Conservation (phyloP, 2,888 invertebrate species). For the Ochropleura plecta region DNA sequence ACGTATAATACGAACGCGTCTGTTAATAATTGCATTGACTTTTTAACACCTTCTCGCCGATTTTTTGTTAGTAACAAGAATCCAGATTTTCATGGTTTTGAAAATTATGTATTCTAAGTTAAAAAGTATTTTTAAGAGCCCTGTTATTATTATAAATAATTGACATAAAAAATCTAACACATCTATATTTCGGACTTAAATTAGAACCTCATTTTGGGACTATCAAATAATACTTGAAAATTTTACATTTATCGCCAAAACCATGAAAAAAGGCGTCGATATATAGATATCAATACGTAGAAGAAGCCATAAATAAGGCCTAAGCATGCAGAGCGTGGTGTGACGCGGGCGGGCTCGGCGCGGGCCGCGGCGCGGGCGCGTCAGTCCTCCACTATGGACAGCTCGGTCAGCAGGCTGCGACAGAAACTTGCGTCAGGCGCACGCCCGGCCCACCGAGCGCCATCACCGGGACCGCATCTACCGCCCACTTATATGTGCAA, state of each 20-base stretch:
- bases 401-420: conserved; percentile 89
- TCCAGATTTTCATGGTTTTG: conserved; percentile 25
- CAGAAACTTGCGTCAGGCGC: conserved; percentile 77
- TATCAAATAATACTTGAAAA: conserved; percentile 1
- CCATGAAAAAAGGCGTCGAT: conserved; percentile 28
- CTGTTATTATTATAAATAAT: conserved; percentile 14
- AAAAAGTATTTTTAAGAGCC: not conserved
- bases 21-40: conserved; percentile 21
- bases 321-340: conserved; percentile 66
- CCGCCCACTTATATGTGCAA: conserved; percentile 35
- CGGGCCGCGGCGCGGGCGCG: conserved; percentile 31
- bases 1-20: conserved; percentile 44
- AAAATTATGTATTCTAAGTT: conserved; percentile 14
- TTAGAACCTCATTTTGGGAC: not conserved
- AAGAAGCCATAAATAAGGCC: conserved; percentile 64
- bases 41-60: conserved; percentile 7
- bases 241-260: conserved; percentile 33
- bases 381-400: conserved; percentile 89
- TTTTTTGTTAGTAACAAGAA: conserved; percentile 13
- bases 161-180: not conserved
- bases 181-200: not conserved
- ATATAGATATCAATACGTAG: conserved; percentile 47
- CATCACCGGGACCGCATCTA: not conserved
- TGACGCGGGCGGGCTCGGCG: conserved; percentile 55
- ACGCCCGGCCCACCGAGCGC: conserved; percentile 19